These are phyloP conservation scores for Orthosia gracilis DNA, from an alignment of 2,888 invertebrate species.

Conservation along the genomic window DNA sequence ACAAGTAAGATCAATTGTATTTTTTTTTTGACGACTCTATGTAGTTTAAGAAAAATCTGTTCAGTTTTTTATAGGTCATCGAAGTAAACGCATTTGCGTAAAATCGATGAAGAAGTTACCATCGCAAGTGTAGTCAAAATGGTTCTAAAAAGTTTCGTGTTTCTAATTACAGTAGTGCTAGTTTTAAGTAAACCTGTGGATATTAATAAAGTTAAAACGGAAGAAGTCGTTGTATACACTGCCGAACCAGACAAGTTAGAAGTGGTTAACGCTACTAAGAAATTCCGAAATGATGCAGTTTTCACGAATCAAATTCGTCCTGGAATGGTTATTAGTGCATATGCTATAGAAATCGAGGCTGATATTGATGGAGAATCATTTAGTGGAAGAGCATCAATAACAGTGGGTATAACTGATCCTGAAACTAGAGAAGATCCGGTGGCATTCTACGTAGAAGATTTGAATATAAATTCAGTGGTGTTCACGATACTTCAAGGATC, in stretches of 20 bases:
- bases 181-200: slow-evolving; percentile 69
- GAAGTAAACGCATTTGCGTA: slow-evolving; percentile 59
- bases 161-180: slow-evolving; percentile 59
- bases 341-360: slow-evolving; percentile 72
- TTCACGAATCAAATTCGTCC: slow-evolving; percentile 74
- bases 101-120: slow-evolving; percentile 54
- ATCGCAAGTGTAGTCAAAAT: slow-evolving; percentile 54
- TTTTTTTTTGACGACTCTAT: neutral
- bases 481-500: slow-evolving; percentile 69
- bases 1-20: slow-evolving; percentile 10
- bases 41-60: slow-evolving; percentile 23
- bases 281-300: slow-evolving; percentile 4
- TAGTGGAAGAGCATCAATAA: slow-evolving; percentile 68
- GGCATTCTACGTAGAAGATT: slow-evolving; percentile 69
- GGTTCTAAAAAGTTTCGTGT: slow-evolving; percentile 62
- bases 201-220: slow-evolving; percentile 12
- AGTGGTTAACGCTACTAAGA: slow-evolving; percentile 19
- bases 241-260: slow-evolving; percentile 14
- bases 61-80: slow-evolving; percentile 54
- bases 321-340: slow-evolving; percentile 73
- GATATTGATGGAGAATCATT: slow-evolving; percentile 70
- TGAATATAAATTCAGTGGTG: slow-evolving; percentile 70
- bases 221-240: neutral
- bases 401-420: slow-evolving; percentile 68
- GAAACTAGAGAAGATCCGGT: slow-evolving; percentile 72